Percentiles rank a stretch among this genome's conserved stretches.
Conservation (phyloP, 2,797 vertebrate genomes). For the Zenarchopterus dispar region DNA sequence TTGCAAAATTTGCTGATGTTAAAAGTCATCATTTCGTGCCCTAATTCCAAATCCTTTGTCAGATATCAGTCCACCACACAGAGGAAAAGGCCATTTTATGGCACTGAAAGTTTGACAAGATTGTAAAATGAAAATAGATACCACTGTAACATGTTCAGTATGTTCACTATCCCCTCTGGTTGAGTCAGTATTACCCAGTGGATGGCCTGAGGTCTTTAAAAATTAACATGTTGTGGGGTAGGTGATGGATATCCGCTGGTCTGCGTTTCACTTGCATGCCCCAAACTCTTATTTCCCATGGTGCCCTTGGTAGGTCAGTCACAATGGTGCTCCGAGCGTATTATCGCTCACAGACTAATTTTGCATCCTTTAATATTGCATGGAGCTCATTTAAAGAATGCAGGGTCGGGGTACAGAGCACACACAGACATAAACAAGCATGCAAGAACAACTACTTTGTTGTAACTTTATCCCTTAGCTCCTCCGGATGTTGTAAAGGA, state of each 20-base stretch:
- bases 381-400: slow-evolving; percentile 92
- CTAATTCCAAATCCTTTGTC: slow-evolving; percentile 20
- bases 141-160: slow-evolving; percentile 38
- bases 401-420: slow-evolving; percentile 75
- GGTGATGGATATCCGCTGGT: slow-evolving; percentile 70
- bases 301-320: slow-evolving; percentile 72
- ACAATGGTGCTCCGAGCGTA: slow-evolving; percentile 59
- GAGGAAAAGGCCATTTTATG: slow-evolving; percentile 16
- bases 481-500: slow-evolving; percentile 58
- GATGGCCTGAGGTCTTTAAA: slow-evolving; percentile 21
- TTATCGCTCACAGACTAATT: slow-evolving; percentile 69
- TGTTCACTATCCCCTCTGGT: slow-evolving; percentile 34
- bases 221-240: slow-evolving; percentile 54
- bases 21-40: slow-evolving; percentile 11
- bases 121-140: slow-evolving; percentile 22
- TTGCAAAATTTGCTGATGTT: slow-evolving; percentile 23
- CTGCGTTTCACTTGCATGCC: slow-evolving; percentile 56
- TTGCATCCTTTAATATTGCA: slow-evolving; percentile 95
- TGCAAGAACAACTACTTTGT: slow-evolving; percentile 46
- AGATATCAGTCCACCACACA: background rate
- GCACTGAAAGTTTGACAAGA: slow-evolving; percentile 8
- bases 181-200: slow-evolving; percentile 33
- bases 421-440: slow-evolving; percentile 41
- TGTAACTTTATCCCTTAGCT: slow-evolving; percentile 54
- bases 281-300: slow-evolving; percentile 81